Base-by-base conservation (phyloP, 2,113 vertebrate genomes). In the Tapirus terrestris region DNA sequence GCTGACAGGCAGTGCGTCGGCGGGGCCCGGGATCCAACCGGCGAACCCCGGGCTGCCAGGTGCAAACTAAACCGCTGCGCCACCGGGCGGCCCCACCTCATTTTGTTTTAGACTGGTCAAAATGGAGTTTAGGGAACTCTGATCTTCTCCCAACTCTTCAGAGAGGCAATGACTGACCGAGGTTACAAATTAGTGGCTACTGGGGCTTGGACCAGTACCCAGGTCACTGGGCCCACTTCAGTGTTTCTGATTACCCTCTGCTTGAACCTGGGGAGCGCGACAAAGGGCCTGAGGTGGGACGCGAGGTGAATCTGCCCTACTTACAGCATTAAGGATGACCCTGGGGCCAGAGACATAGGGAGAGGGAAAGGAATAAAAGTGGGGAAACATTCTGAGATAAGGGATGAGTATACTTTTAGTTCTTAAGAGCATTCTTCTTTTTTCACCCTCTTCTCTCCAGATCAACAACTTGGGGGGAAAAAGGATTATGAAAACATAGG, bases 21-120 rank as follows among this genome's bases (percentile, higher is more conserved):
- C 39, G 4, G 39, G 39, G 4, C 39, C 39, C 39, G 39, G 39
- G 39, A 39, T 39, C 39, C 39, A 39, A 39, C 39, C 39, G 39
- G 39, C 39, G 39, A 39, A 39, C 39, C 39, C 39, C 39, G 39
- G 39, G 39, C 39, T 39, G 39, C 39, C 39, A 39, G 39, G 39
- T 39, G 39, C 39, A 39, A 39, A 39, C 39, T 4, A 39, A 39
- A 39, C 39, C 39, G 39, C 39, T 39, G 39, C 39, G 4, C 39
- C 39, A 39, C 39, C 4, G 39, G 39, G 39, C 39, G 39, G 39
- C 39, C 39, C 39, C 39, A 39, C 4, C 27, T 96, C 48, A 68
- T 73, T 94, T 92, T n/a, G 75, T 53, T 29, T 90, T 89, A 60
- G 45, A 61, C 45, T 76, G 10, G 39, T 91, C 45, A 91, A 91